Percentiles rank a stretch among this genome's conserved stretches.
These are phyloP conservation scores for Rutpela maculata DNA, from an alignment of 2,888 invertebrate species.

Conservation along the genomic window DNA sequence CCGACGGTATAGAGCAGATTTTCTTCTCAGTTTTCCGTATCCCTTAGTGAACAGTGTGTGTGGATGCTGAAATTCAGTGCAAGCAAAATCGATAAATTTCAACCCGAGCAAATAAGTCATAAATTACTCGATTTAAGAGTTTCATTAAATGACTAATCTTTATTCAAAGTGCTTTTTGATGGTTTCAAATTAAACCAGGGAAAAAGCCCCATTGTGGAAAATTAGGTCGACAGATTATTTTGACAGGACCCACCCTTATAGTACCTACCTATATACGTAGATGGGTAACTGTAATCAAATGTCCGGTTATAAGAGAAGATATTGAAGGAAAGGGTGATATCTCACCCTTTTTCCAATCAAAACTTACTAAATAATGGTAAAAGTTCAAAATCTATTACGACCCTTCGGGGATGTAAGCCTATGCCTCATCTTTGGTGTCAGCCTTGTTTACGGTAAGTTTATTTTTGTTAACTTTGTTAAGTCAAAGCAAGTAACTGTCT, in stretches of 20 bases:
- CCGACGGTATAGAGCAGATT: slow-evolving; percentile 29
- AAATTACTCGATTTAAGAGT: background rate
- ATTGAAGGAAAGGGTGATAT: slow-evolving; percentile 62
- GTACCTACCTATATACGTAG: slow-evolving; percentile 20
- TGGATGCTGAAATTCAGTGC: slow-evolving; percentile 39
- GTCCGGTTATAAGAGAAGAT: slow-evolving; percentile 72
- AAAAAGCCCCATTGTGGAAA: slow-evolving; percentile 16
- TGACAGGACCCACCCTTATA: slow-evolving; percentile 50
- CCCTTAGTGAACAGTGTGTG: slow-evolving; percentile 42
- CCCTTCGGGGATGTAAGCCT: slow-evolving; percentile 44
- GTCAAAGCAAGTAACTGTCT: background rate
- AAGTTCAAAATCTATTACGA: slow-evolving; percentile 25
- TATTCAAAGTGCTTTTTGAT: background rate
- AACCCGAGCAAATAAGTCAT: slow-evolving; percentile 26
- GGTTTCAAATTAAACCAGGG: background rate
- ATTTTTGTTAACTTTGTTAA: background rate
- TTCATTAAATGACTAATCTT: background rate
- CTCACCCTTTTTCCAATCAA: slow-evolving; percentile 51
- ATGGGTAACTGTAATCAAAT: slow-evolving; percentile 53
- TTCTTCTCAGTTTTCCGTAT: slow-evolving; percentile 46
- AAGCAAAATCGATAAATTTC: slow-evolving; percentile 41
- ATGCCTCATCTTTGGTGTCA: slow-evolving; percentile 42
- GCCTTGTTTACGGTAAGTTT: slow-evolving; percentile 48
- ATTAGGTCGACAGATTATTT: slow-evolving; percentile 37
- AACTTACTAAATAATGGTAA: slow-evolving; percentile 42